phyloP scores from a whole-genome alignment of 2,797 vertebrate species.

The Hipposideros larvatus region DNA sequence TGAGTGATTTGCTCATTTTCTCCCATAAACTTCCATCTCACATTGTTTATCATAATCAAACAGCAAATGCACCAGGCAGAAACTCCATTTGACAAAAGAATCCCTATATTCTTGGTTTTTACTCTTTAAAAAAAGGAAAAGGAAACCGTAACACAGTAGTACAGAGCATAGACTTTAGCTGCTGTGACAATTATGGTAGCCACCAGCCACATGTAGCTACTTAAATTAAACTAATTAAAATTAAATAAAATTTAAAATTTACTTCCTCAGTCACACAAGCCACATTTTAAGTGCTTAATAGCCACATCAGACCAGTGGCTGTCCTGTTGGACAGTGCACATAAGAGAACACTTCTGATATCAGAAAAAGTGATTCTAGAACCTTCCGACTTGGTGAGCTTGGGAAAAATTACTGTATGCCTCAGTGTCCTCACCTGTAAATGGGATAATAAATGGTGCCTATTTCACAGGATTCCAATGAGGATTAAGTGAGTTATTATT shows the following conservation, averaged over 20 bases:
- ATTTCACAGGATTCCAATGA: background rate
- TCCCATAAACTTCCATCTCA: background rate
- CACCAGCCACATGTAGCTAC: background rate
- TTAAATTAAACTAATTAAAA: background rate
- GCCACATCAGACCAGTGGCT: rapidly evolving
- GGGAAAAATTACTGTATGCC: background rate
- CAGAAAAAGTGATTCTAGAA: background rate
- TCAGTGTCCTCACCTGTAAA: conserved; percentile 9
- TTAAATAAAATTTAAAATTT: background rate
- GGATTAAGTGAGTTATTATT: background rate
- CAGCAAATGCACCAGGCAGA: background rate
- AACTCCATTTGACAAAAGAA: background rate
- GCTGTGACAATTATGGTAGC: background rate
- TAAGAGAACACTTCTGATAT: background rate
- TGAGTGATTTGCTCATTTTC: background rate
- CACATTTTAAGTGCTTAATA: background rate
- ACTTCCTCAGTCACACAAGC: background rate
- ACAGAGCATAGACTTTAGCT: background rate
- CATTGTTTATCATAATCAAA: conserved; percentile 16
- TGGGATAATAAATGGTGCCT: background rate
- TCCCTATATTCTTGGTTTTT: background rate
- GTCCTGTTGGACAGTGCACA: background rate
- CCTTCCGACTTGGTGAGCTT: background rate
- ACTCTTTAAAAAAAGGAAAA: background rate
- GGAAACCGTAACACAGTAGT: background rate